Base-by-base conservation (phyloP, 2,113 vertebrate genomes). In the Tachysurus fulvidraco region DNA sequence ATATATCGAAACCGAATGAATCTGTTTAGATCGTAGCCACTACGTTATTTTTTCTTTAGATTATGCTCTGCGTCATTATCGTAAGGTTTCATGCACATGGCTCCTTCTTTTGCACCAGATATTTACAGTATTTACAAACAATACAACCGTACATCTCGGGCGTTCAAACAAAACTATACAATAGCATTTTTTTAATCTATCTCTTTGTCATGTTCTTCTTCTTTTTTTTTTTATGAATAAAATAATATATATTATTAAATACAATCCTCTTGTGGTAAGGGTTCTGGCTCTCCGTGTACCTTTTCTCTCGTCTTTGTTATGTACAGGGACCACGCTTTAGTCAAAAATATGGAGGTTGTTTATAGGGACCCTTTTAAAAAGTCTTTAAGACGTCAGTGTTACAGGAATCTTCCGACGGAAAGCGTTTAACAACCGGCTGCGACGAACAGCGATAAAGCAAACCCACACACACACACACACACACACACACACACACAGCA, bases 71-170 rank as follows among this genome's bases (percentile, higher is more conserved):
- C 94, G 93, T 95, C 97, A 96, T 97, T 96, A 96, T 97, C 96
- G 96, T 97, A 86, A 95, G 95, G 92, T 94, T 96, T 99, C 97
- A 99, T 98, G 97, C 97, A 98, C 96, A 96, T 97, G 96, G 96
- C 95, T 98, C 96, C 89, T 89, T 94, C 94, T 95, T 59, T 95
- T 94, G 94, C 95, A 95, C 96, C 95, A 90, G 95, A 91, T 99
- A 99, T 99, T 96, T 98, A 99, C 98, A 99, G 89, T 99, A 99
- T 99, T 94, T 99, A 99, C 98, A 99, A 97, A 97, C 96, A 97
- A 96, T 97, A 98, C 96, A 98, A 97, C 97, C 96, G 96, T 96
- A 95, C 96, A 96, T 95, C 95, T 95, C 92, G 95, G 95, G 95
- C 94, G 92, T 95, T 96, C 95, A 95, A 95, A 96, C 95, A 97